Evolutionary conservation across 1,140 invertebrate genomes (phyloP), one percentile per base, ranked within the genome.

Genomic region (Drosophila tani): DNA sequence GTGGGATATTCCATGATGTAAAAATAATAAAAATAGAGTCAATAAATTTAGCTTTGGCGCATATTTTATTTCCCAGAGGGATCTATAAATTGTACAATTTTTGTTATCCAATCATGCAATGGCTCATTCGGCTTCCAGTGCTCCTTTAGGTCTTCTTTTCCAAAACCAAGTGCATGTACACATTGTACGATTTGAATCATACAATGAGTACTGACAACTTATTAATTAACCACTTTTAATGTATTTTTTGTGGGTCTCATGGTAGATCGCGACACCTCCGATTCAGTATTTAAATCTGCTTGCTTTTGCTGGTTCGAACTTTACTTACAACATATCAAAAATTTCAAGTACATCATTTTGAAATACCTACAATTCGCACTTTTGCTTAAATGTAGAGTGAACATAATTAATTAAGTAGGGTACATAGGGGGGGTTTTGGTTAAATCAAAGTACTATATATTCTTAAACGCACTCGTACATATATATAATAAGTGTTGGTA

Each of bases 361-460:
- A 40, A 71, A 58, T 71, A 46, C 47, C 47, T 63, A 69, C 46
- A 51, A 38, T 64, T 64, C 63, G 60, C 14, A 32, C 8, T 19
- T 66, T 46, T 15, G 19, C 35, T 43, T 45, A 35, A 35, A 24
- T 65, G 43, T 57, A 49, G 43, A 41, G 60, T 24, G 35, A 82
- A 69, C 62, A 75, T 50, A 79, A 58, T 69, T 75, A 57, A 66
- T 50, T 59, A 83, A 65, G 71, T 83, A 83, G 60, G 63, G 71
- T 83, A 83, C 58, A 77, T n/a, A n/a, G n/a, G 49, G 57, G 45
- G 64, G 79, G 59, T 64, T 75, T 67, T 59, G 65, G 57, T 80
- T 82, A 60, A 85, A 81, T 75, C 62, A 71, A 81, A 59, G 70
- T 56, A 3, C 4, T 40, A 24, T 40, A 56, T 53, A 64, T 63